phyloP scores from a whole-genome alignment of 2,113 vertebrate genomes.

The Gnathonemus longibarbis region DNA sequence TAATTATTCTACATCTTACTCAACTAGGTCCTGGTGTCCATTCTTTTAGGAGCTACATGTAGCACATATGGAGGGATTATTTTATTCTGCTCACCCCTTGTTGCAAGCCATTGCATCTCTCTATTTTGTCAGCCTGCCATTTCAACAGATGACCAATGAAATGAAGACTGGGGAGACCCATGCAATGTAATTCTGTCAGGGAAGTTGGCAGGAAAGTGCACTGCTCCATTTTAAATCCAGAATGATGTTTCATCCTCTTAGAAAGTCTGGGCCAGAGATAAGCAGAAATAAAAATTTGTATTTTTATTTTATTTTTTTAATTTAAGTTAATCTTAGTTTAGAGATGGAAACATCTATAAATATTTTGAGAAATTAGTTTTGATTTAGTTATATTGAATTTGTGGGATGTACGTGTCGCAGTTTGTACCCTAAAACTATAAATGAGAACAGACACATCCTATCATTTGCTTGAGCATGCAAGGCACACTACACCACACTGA shows the following conservation, averaged over 20 bases:
- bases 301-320: not conserved
- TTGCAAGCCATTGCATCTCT: constrained; percentile 22
- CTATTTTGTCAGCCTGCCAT: constrained; percentile 13
- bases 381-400: not conserved
- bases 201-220: constrained; percentile 15
- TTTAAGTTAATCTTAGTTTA: not conserved
- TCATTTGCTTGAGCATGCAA: not conserved
- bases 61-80: not conserved
- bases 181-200: constrained; percentile 36
- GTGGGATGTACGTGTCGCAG: not conserved
- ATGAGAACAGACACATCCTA: not conserved
- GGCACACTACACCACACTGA: not conserved
- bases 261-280: not conserved
- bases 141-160: constrained; percentile 38
- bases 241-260: constrained; percentile 23
- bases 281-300: not conserved
- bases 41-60: not conserved
- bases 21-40: not conserved
- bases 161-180: constrained; percentile 18
- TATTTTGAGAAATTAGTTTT: not conserved
- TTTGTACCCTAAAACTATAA: not conserved
- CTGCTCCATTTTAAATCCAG: constrained; percentile 11
- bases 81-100: constrained; percentile 12
- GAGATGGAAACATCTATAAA: not conserved
- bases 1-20: not conserved